These are phyloP conservation scores for Epinephelus fuscoguttatus DNA, from an alignment of 2,113 vertebrate species.

Conservation along the genomic window DNA sequence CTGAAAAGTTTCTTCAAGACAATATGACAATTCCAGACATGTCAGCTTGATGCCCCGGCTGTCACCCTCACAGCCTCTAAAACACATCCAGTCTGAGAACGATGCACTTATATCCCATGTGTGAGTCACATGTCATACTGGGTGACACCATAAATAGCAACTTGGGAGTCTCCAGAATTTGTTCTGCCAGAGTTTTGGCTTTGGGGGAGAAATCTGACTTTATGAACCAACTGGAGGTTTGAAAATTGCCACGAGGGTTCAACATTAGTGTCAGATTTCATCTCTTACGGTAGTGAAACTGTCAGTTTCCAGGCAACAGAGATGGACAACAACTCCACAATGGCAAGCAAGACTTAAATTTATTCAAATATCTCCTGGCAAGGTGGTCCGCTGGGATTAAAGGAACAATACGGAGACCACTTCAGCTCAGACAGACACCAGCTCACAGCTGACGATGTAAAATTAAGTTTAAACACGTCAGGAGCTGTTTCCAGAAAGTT, in stretches of 20 bases:
- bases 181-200: slow-evolving; percentile 3
- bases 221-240: not conserved
- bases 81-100: slow-evolving; percentile 1
- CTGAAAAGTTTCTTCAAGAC: slow-evolving; percentile 7
- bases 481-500: not conserved
- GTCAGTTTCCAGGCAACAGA: slow-evolving; percentile 10
- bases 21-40: not conserved
- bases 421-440: not conserved
- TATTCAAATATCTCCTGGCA: not conserved
- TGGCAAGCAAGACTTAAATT: not conserved
- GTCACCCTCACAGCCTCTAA: slow-evolving; percentile 3
- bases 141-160: not conserved
- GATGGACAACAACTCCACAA: not conserved
- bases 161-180: not conserved
- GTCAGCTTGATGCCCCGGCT: not conserved
- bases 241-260: not conserved
- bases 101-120: not conserved
- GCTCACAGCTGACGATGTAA: not conserved
- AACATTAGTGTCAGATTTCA: slow-evolving; percentile 6
- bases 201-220: not conserved
- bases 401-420: not conserved
- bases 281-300: not conserved
- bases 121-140: slow-evolving; percentile 14
- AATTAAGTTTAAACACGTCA: not conserved
- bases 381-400: slow-evolving; percentile 8